Percentiles rank a stretch among this genome's conserved stretches.
Conservation (phyloP, 2,797 vertebrate genomes). For the Falco biarmicus region DNA sequence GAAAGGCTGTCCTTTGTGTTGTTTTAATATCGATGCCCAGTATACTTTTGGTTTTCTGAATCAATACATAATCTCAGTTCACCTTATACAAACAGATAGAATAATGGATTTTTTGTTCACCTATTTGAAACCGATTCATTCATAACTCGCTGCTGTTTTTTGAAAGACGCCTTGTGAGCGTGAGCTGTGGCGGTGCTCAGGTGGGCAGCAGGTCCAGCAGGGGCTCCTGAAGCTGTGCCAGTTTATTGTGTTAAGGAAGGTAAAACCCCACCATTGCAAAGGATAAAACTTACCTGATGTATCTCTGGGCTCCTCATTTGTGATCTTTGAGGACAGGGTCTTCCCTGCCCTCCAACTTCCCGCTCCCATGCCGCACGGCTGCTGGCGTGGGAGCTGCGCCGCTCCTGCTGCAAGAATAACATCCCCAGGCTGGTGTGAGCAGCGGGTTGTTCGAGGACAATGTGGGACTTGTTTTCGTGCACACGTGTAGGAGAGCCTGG, state of each 20-base stretch:
- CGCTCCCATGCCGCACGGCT: fast-evolving
- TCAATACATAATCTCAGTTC: not conserved
- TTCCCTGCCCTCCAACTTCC: not conserved
- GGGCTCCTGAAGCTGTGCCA: not conserved
- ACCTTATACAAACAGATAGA: not conserved
- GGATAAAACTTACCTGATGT: fast-evolving
- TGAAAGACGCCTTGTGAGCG: not conserved
- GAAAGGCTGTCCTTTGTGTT: not conserved
- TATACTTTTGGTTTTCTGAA: not conserved
- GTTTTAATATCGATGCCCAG: not conserved
- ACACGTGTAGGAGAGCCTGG: not conserved
- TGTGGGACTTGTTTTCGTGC: constrained; percentile 22
- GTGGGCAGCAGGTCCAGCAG: not conserved
- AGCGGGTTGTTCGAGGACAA: constrained; percentile 1
- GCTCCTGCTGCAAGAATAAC: not conserved
- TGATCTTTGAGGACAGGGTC: not conserved
- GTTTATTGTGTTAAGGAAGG: not conserved
- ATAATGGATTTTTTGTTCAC: not conserved
- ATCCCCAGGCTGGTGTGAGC: not conserved
- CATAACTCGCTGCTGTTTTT: not conserved
- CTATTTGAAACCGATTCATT: not conserved
- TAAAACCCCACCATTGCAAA: not conserved
- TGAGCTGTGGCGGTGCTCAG: not conserved
- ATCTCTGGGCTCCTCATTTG: not conserved
- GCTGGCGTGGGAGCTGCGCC: fast-evolving